Evolutionary conservation across 2,888 invertebrate genomes (phyloP), one percentile per base, ranked within the genome.

Genomic region (Plusia festucae): DNA sequence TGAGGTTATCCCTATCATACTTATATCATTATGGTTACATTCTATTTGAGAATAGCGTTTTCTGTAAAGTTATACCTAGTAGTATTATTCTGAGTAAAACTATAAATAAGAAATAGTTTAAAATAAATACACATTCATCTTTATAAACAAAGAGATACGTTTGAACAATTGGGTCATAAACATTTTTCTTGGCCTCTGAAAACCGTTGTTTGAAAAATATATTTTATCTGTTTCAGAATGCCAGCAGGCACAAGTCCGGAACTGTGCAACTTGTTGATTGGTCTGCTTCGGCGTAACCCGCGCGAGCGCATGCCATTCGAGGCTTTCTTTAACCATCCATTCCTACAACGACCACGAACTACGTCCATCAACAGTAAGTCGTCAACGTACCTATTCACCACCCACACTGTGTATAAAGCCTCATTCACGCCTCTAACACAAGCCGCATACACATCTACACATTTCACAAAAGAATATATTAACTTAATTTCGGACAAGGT

Each of bases 251-350:
- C 99, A 13, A 99, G 99, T 67, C 96, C 97, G 15, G 98, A 99
- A 86, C 95, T 99, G 74, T 97, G 97, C 82, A 98, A 98, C 91
- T 96, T 99, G 76, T 95, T 99, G 73, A 96, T 97, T 87, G 97
- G 98, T 53, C 96, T 99, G 69, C 95, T 99, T 82, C 97, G 98
- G 81, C 96, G 99, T 75, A 99, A 98, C 93, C 97, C 99, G 55
- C 97, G 97, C 87, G 99, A 99, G 90, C 96, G 99, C 78, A 98
- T 99, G 96, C 97, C 98, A 71, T 99, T 99, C 92, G 98, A 99
- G 86, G 97, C 97, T 72, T 99, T 99, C 95, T 99, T 99, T 95
- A 97, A 96, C 89, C 99, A 99, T 93, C 96, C 97, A 55, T 99
- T 99, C 95, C 95, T 98, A 77, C 97, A 97, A 88, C 96, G 97